Conservation (phyloP, 2,113 vertebrate species). For the Tachysurus fulvidraco region DNA sequence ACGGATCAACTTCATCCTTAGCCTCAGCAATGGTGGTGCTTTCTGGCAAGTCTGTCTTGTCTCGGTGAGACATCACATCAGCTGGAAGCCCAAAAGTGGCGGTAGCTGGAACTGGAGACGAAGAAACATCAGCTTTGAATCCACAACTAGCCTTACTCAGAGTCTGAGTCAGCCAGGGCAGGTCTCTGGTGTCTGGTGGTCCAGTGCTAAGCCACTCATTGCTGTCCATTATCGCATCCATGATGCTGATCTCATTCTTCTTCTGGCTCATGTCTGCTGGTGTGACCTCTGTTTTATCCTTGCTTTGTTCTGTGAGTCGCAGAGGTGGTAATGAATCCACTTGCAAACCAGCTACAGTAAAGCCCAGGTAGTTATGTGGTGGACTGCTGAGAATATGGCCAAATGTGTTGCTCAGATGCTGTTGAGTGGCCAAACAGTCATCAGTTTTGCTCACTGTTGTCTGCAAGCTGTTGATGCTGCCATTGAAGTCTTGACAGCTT, state of each 20-base stretch:
- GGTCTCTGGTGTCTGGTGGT: slow-evolving; percentile 56
- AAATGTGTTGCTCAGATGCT: slow-evolving; percentile 13
- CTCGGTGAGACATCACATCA: neutral
- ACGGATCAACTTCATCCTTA: slow-evolving; percentile 55
- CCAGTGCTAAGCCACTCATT: slow-evolving; percentile 70
- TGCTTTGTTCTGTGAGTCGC: neutral
- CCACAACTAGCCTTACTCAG: neutral
- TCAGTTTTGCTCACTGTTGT: neutral
- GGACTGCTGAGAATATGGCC: neutral
- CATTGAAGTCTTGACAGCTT: neutral
- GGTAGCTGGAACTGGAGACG: neutral
- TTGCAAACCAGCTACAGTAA: slow-evolving; percentile 5
- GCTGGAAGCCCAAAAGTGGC: neutral
- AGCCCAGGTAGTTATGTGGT: slow-evolving; percentile 31
- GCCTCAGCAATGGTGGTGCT: slow-evolving; percentile 19
- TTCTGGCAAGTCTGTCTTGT: neutral
- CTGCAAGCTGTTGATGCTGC: slow-evolving; percentile 8
- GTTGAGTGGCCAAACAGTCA: neutral
- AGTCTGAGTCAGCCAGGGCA: slow-evolving; percentile 57
- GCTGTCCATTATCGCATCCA: slow-evolving; percentile 77
- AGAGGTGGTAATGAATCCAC: neutral
- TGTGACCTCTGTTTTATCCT: neutral
- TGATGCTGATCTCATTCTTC: slow-evolving; percentile 73
- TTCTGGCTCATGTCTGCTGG: slow-evolving; percentile 43
- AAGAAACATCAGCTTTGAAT: neutral